phyloP scores from a whole-genome alignment of 1,140 invertebrate genomes.

The Lethocerus indicus region DNA sequence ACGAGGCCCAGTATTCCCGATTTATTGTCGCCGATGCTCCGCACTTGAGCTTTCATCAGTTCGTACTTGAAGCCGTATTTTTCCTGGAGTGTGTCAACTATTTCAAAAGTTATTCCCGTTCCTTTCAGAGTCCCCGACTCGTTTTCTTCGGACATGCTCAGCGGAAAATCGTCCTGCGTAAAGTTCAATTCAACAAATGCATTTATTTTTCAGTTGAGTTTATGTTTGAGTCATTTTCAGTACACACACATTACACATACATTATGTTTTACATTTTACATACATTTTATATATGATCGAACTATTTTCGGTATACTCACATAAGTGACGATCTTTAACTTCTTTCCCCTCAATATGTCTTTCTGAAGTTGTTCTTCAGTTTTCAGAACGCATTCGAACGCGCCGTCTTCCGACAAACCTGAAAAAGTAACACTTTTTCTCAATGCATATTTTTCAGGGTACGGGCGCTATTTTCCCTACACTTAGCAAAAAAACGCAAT shows the following conservation, averaged over 20 bases:
- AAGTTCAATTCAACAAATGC: too few relatives aligned
- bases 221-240: background rate
- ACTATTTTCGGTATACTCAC: conserved; percentile 14
- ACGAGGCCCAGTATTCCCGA: conserved; percentile 40
- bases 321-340: conserved; percentile 18
- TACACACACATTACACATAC: background rate
- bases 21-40: conserved; percentile 33
- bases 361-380: conserved; percentile 15
- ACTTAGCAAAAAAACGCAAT: too few relatives aligned
- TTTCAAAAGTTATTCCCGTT: conserved; percentile 47
- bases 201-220: too few relatives aligned
- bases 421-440: too few relatives aligned
- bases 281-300: background rate
- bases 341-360: conserved; percentile 17
- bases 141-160: conserved; percentile 32
- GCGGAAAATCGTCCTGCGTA: conserved; percentile 34
- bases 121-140: conserved; percentile 37
- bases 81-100: conserved; percentile 44
- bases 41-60: conserved; percentile 36
- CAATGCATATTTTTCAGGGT: too few relatives aligned
- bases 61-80: conserved; percentile 56
- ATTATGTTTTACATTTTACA: background rate
- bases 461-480: too few relatives aligned
- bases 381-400: too few relatives aligned
- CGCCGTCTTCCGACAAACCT: too few relatives aligned